Evolutionary conservation across 2,113 vertebrate species (phyloP), one percentile per base, ranked within the genome.

Genomic region (Stegastes partitus): DNA sequence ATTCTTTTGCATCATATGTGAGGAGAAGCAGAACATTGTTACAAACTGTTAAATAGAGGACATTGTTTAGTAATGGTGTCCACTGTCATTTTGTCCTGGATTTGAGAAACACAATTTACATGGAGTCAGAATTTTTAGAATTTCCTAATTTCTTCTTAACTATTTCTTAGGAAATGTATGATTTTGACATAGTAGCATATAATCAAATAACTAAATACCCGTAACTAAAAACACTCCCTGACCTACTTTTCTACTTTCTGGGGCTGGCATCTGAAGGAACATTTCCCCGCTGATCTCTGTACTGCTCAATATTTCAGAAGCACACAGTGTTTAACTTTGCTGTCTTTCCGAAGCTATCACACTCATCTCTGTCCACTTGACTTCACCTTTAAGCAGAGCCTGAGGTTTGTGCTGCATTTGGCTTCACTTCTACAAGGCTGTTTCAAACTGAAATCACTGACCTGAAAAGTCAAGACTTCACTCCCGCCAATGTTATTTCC

Each of bases 231-330:
- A 50, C 23, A 28, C 18, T 23, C 65, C 7, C 21, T 87, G 81
- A 86, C 88, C 78, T 68, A 86, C 64, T 89, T 91, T 68, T 55
- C 57, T 12, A 11, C 21, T 44, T 37, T 79, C 57, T 19, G 15
- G 68, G 44, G 50, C 26, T 47, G 44, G 8, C 39, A 53, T 73
- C 49, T 58, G 53, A 66, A 58, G 64, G 65, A 22, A 26, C 1
- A 0, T 39, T 39, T 72, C 65, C 73, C 74, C 16, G 10, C 65
- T 61, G 50, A 69, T 65, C 74, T 68, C 62, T 23, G 55, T 14
- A 6, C 71, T 79, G 56, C 68, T 89, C 34, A 89, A 89, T 91
- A 91, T 91, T 89, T 91, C 44, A 89, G 62, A 12, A 21, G 80
- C 83, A 79, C 80, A 76, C 71, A 2, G 68, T 70, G 69, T 83